A percentile compares a stretch with the other conserved stretches of the same genome.
Evolutionary conservation across 2,113 vertebrate species (phyloP).

Genomic region (Chlorodrepanis virens): DNA sequence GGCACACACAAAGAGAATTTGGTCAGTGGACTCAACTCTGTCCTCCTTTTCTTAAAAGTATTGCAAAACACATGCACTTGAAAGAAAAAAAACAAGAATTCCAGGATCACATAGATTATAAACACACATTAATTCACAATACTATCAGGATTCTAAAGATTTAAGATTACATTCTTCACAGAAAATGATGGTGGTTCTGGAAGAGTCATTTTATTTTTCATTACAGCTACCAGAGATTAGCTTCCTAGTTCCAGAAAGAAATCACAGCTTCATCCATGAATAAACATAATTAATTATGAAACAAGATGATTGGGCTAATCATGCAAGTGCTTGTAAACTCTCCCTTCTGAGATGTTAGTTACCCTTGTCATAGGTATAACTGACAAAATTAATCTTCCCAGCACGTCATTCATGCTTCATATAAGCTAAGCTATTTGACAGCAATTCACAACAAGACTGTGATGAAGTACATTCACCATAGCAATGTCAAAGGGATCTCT

Average conservation of each 20-base stretch:
- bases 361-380: not conserved
- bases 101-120: not conserved
- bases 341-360: not conserved
- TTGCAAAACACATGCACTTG: not conserved
- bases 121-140: not conserved
- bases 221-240: not conserved
- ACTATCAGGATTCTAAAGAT: not conserved
- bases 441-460: not conserved
- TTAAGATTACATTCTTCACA: not conserved
- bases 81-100: not conserved
- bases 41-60: not conserved
- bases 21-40: not conserved
- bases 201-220: not conserved
- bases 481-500: not conserved
- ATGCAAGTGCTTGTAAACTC: constrained; percentile 8
- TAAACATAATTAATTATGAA: constrained; percentile 32
- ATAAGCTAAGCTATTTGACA: constrained; percentile 27
- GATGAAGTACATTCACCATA: not conserved
- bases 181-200: not conserved
- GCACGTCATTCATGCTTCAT: not conserved
- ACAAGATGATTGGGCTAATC: constrained; percentile 26
- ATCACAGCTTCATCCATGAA: not conserved
- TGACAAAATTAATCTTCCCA: constrained; percentile 54
- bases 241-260: not conserved
- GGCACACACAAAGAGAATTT: not conserved